Conservation (phyloP, 2,888 invertebrate genomes). For the Thymelicus acteon region DNA sequence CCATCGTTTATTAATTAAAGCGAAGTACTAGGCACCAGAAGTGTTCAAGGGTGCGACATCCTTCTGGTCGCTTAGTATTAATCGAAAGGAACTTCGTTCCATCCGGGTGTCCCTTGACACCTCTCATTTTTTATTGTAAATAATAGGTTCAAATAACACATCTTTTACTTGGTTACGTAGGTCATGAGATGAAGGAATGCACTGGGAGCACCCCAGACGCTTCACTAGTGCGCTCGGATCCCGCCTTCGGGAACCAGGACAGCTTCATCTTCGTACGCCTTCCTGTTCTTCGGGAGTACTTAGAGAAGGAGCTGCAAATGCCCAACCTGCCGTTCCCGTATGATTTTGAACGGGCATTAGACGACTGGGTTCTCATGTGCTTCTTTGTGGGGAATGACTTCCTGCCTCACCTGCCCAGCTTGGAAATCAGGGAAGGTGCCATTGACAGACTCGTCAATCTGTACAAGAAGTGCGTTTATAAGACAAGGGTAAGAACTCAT, state of each 20-base stretch:
- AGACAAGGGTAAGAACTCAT: constrained; percentile 88
- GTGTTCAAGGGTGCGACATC: too few relatives aligned
- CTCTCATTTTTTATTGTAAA: too few relatives aligned
- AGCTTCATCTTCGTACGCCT: constrained; percentile 97
- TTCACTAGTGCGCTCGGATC: constrained; percentile 84
- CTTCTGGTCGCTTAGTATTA: too few relatives aligned
- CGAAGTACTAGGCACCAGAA: too few relatives aligned
- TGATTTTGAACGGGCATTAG: constrained; percentile 97
- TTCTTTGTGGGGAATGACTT: constrained; percentile 99
- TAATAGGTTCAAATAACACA: too few relatives aligned
- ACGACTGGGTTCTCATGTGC: constrained; percentile 99
- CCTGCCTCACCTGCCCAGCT: constrained; percentile 97
- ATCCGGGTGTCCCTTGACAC: too few relatives aligned
- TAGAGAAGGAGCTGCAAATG: constrained; percentile 90
- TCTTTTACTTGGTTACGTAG: constrained; percentile 63
- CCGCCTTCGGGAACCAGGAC: constrained; percentile 89
- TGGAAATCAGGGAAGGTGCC: constrained; percentile 98
- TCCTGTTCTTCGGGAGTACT: constrained; percentile 96
- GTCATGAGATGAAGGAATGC: constrained; percentile 98
- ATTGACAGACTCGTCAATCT: constrained; percentile 96
- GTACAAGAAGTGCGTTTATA: constrained; percentile 97
- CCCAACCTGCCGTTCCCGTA: constrained; percentile 96
- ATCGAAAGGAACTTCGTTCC: too few relatives aligned
- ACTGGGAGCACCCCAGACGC: constrained; percentile 88
- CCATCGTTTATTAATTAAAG: too few relatives aligned